phyloP scores from a whole-genome alignment of 2,888 invertebrate species.

The Aspidapion aeneum region DNA sequence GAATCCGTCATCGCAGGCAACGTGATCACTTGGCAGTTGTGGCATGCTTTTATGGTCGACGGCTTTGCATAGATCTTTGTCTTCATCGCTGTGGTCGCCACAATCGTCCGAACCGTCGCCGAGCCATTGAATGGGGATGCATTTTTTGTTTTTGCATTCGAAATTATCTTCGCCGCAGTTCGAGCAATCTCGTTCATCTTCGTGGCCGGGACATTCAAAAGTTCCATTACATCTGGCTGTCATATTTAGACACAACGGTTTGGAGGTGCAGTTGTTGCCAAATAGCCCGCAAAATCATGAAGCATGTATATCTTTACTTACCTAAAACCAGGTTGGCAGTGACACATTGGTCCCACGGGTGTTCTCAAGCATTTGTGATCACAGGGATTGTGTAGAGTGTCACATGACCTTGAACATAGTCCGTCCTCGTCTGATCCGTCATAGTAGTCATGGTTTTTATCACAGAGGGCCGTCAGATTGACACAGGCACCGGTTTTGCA shows the following conservation, averaged over 20 bases:
- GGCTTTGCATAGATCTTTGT: too few species aligned
- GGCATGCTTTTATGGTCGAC: neutral
- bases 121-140: too few species aligned
- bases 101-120: too few species aligned
- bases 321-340: constrained; percentile 53
- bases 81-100: too few species aligned
- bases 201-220: too few species aligned
- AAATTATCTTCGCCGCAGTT: too few species aligned
- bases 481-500: constrained; percentile 61
- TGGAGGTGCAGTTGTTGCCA: too few species aligned
- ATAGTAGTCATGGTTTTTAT: constrained; percentile 54
- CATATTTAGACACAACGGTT: neutral
- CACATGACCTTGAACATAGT: neutral
- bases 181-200: too few species aligned
- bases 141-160: too few species aligned
- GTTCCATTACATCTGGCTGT: too few species aligned
- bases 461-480: constrained; percentile 51
- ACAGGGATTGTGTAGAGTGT: constrained; percentile 41
- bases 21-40: too few species aligned
- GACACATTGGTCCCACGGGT: constrained; percentile 55
- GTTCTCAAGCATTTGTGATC: constrained; percentile 46
- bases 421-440: constrained; percentile 62
- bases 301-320: constrained; percentile 11
- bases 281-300: too few species aligned
- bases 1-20: constrained; percentile 15